Conservation (phyloP, 2,888 invertebrate species). For the Luffia ferchaultella region DNA sequence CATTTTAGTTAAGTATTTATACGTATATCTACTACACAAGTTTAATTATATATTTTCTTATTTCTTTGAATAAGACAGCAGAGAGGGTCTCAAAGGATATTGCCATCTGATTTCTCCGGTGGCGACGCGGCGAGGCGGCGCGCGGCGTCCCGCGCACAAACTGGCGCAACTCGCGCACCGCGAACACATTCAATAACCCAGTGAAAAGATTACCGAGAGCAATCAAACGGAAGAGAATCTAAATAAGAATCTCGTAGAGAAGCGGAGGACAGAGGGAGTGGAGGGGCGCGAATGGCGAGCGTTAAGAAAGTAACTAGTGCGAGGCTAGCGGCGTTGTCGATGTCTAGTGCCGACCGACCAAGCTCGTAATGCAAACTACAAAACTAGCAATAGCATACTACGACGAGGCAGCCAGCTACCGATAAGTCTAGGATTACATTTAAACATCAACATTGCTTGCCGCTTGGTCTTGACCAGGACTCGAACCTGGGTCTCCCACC, state of each 20-base stretch:
- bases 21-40: too few species aligned
- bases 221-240: constrained; percentile 68
- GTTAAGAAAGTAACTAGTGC: constrained; percentile 46
- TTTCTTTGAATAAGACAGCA: neutral
- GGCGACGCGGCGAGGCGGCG: neutral
- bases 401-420: too few species aligned
- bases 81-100: constrained; percentile 33
- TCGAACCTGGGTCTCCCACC: constrained; percentile 62
- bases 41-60: too few species aligned
- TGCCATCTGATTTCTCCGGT: constrained; percentile 28
- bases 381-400: too few species aligned
- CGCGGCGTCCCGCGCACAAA: neutral
- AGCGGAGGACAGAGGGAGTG: constrained; percentile 38
- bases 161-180: constrained; percentile 12
- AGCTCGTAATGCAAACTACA: too few species aligned
- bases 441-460: constrained; percentile 29
- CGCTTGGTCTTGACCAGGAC: constrained; percentile 60
- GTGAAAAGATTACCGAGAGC: constrained; percentile 66
- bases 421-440: too few species aligned
- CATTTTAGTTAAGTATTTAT: too few species aligned
- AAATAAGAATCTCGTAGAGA: constrained; percentile 65
- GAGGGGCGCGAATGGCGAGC: constrained; percentile 25
- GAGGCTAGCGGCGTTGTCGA: constrained; percentile 16
- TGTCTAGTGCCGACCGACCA: too few species aligned
- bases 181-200: constrained; percentile 64